Conservation (phyloP, 92 coral and sea anemone species). For the Paragorgia papillata region DNA sequence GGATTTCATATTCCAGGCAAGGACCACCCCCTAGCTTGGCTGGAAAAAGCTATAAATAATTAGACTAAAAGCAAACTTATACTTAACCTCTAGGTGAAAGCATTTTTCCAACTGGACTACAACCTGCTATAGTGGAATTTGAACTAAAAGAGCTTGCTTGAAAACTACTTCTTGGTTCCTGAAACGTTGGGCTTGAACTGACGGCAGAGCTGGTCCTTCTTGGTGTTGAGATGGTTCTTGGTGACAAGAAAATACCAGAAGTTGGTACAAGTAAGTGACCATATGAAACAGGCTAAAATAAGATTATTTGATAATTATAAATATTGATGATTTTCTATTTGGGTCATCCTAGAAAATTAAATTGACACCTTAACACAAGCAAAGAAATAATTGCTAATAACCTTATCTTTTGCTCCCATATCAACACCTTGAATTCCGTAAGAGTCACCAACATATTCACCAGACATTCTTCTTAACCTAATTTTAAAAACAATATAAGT, state of each 20-base stretch:
- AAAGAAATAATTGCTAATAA: slow-evolving; percentile 23
- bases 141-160: not conserved
- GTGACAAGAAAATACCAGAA: not conserved
- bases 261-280: slow-evolving; percentile 84
- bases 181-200: slow-evolving; percentile 3
- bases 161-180: slow-evolving; percentile 3
- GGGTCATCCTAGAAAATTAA: not conserved
- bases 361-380: not conserved
- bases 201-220: not conserved
- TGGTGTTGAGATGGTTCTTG: slow-evolving; percentile 1
- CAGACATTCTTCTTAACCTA: slow-evolving; percentile 55
- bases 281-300: slow-evolving; percentile 82
- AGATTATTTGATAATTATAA: not conserved
- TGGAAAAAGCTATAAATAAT: not conserved
- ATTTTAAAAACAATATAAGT: not conserved
- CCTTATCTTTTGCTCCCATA: slow-evolving; percentile 72
- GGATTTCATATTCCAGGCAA: too few relatives aligned
- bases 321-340: not conserved
- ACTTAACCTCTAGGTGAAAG: slow-evolving; percentile 21
- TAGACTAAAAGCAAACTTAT: too few relatives aligned
- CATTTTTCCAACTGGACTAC: slow-evolving; percentile 5
- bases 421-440: slow-evolving; percentile 80
- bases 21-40: not conserved
- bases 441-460: slow-evolving; percentile 35
- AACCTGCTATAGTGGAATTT: not conserved